These are phyloP conservation scores for Chymomyza amoena DNA, from an alignment of 2,888 invertebrate species.

Conservation along the genomic window DNA sequence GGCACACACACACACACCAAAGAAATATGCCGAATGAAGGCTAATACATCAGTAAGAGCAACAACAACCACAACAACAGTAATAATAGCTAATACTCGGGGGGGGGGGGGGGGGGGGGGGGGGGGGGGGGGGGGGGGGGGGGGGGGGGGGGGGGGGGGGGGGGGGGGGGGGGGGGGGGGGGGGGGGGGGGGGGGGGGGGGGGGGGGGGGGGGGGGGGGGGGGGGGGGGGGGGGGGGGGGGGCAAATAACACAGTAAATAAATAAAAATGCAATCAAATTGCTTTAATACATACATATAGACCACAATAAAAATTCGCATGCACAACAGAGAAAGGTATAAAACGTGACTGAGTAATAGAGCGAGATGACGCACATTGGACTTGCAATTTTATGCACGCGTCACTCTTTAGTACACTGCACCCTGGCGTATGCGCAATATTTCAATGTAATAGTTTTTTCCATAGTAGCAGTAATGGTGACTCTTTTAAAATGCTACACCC, in stretches of 20 bases:
- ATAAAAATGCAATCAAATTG: conserved; percentile 47
- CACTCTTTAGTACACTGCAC: conserved; percentile 41
- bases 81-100: conserved; percentile 13
- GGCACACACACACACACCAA: conserved; percentile 1
- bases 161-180: too few relatives aligned
- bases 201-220: too few relatives aligned
- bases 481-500: neutral
- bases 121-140: too few relatives aligned
- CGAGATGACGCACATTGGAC: conserved; percentile 23
- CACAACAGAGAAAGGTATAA: neutral
- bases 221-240: too few relatives aligned
- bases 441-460: conserved; percentile 15
- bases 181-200: too few relatives aligned
- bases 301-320: conserved; percentile 21
- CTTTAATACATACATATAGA: neutral
- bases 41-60: conserved; percentile 9
- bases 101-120: too few relatives aligned
- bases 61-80: conserved; percentile 1
- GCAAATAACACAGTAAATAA: conserved; percentile 7
- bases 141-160: too few relatives aligned
- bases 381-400: conserved; percentile 57
- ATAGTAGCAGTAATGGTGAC: too few relatives aligned
- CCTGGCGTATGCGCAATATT: conserved; percentile 63
- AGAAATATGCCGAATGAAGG: conserved; percentile 14
- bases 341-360: neutral